Conservation (phyloP, 2,113 vertebrate genomes). For the Antennarius striatus region DNA sequence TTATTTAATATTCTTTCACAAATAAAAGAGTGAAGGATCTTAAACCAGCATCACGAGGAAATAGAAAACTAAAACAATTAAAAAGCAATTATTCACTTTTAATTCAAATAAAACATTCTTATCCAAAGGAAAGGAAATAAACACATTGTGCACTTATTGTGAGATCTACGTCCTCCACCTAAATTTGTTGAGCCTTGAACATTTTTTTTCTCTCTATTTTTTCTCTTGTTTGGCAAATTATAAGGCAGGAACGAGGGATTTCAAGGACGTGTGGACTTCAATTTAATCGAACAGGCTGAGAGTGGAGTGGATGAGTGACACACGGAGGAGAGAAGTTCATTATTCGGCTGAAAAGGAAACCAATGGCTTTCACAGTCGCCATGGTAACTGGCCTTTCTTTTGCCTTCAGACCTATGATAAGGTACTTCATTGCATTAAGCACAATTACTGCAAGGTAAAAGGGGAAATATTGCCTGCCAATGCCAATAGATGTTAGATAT, state of each 20-base stretch:
- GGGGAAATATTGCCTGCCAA: conserved; percentile 81
- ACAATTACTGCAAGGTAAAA: conserved; percentile 81
- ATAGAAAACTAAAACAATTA: neutral
- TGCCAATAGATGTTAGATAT: conserved; percentile 82
- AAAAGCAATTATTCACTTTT: conserved; percentile 8
- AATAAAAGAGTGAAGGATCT: neutral
- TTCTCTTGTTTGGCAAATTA: conserved; percentile 74
- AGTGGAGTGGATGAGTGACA: conserved; percentile 81
- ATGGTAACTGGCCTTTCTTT: conserved; percentile 82
- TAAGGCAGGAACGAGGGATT: conserved; percentile 74
- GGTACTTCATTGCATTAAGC: conserved; percentile 82
- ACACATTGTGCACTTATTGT: conserved; percentile 29
- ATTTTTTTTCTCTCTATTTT: conserved; percentile 47
- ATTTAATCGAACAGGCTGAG: conserved; percentile 79
- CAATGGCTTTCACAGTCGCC: conserved; percentile 82
- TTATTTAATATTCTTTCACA: conserved; percentile 5
- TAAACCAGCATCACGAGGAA: neutral
- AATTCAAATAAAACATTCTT: conserved; percentile 18
- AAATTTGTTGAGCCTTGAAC: conserved; percentile 67
- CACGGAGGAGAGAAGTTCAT: conserved; percentile 84
- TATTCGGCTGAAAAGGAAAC: conserved; percentile 84
- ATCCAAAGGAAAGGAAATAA: conserved; percentile 1
- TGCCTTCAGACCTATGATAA: conserved; percentile 80
- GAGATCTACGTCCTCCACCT: conserved; percentile 42
- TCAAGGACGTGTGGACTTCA: conserved; percentile 78